Conservation (phyloP, 2,113 vertebrate genomes). For the Genyomyrus donnyi region DNA sequence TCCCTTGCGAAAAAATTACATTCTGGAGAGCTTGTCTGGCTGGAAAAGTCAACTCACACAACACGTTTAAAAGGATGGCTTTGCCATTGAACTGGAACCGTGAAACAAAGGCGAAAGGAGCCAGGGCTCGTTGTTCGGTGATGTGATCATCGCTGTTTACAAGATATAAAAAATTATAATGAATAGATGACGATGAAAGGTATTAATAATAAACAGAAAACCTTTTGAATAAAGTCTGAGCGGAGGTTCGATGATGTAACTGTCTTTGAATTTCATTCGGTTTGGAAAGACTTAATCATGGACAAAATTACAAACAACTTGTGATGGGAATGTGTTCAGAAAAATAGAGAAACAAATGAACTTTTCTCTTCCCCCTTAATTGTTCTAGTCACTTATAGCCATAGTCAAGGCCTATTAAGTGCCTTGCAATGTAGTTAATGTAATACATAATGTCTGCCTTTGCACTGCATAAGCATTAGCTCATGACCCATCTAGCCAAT, state of each 20-base stretch:
- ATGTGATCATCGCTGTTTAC: slow-evolving; percentile 21
- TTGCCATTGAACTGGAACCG: neutral
- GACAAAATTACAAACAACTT: slow-evolving; percentile 13
- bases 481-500: neutral
- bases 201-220: slow-evolving; percentile 18
- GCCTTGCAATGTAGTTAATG: neutral
- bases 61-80: neutral
- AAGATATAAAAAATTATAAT: slow-evolving; percentile 22
- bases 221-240: slow-evolving; percentile 5
- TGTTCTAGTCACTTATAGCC: neutral
- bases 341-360: slow-evolving; percentile 10
- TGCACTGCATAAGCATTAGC: neutral
- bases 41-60: neutral
- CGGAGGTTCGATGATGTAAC: slow-evolving; percentile 16
- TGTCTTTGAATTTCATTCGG: slow-evolving; percentile 21
- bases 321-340: slow-evolving; percentile 12
- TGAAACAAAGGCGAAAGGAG: neutral
- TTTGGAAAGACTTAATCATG: slow-evolving; percentile 26
- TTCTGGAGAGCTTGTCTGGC: neutral
- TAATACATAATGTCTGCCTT: neutral
- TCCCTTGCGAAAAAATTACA: neutral
- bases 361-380: slow-evolving; percentile 6
- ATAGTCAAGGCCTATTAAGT: neutral
- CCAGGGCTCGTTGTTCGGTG: slow-evolving; percentile 10
- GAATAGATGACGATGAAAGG: slow-evolving; percentile 17